Evolutionary conservation across 2,797 vertebrate species (phyloP).

Genomic region (Oreochromis mossambicus): DNA sequence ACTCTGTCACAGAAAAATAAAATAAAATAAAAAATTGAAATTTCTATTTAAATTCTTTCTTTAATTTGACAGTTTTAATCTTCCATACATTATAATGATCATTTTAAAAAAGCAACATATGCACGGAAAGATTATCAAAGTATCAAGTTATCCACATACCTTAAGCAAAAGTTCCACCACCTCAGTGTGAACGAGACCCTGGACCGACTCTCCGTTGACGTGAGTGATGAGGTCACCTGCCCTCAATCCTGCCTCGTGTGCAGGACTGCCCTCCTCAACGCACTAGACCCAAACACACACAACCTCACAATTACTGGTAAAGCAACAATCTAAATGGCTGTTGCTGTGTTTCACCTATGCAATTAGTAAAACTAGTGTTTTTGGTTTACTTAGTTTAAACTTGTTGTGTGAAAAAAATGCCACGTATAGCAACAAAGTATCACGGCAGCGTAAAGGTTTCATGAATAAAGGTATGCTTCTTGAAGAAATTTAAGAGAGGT

Average conservation of each 20-base stretch:
- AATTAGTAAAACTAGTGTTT: not conserved
- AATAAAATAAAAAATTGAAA: not conserved
- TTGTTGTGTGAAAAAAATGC: not conserved
- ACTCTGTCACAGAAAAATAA: conserved; percentile 71
- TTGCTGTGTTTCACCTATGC: not conserved
- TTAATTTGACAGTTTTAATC: not conserved
- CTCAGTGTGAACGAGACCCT: conserved; percentile 90
- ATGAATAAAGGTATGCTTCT: not conserved
- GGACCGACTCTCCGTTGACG: conserved; percentile 88
- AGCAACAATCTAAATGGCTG: not conserved
- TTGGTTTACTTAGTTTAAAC: not conserved
- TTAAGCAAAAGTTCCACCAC: conserved; percentile 92
- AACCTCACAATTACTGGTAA: not conserved
- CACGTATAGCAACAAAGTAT: not conserved
- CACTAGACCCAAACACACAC: conserved; percentile 68
- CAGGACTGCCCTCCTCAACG: conserved; percentile 89
- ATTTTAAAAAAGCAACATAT: not conserved
- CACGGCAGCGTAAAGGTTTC: not conserved
- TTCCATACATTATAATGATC: not conserved
- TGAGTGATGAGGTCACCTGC: conserved; percentile 92
- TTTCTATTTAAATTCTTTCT: not conserved
- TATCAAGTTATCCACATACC: conserved; percentile 58
- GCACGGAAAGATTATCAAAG: not conserved
- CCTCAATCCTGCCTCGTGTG: conserved; percentile 86
- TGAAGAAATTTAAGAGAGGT: not conserved